Evolutionary conservation across 2,888 invertebrate genomes (phyloP).

Genomic region (Petrolisthes cinctipes): DNA sequence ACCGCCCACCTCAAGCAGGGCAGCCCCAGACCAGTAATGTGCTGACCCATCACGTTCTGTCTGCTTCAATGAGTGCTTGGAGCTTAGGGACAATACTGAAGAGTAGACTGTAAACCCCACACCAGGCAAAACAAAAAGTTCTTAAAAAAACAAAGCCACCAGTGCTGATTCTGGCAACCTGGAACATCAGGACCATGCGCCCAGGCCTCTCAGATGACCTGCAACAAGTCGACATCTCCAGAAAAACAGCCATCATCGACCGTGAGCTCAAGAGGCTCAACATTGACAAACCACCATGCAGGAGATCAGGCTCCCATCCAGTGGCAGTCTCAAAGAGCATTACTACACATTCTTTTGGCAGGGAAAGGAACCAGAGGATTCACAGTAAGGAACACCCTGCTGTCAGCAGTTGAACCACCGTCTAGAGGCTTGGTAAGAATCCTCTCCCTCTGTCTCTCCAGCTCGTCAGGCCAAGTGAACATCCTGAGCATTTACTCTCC

Average conservation of each 20-base stretch:
- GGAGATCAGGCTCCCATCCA: too few species aligned
- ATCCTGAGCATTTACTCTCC: constrained; percentile 2
- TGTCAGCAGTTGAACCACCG: neutral
- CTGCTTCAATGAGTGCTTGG: constrained; percentile 20
- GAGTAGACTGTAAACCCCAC: constrained; percentile 11
- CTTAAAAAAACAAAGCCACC: neutral
- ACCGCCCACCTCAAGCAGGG: constrained; percentile 9
- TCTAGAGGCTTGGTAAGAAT: neutral
- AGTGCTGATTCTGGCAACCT: neutral
- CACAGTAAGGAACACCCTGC: constrained; percentile 14
- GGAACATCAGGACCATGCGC: constrained; percentile 17
- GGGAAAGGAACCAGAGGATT: too few species aligned
- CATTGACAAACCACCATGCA: neutral
- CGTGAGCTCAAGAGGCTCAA: neutral
- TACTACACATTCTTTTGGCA: too few species aligned
- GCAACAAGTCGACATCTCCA: neutral
- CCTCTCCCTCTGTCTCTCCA: neutral
- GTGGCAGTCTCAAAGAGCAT: too few species aligned
- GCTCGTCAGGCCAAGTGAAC: neutral
- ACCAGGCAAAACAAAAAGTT: too few species aligned
- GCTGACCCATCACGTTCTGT: constrained; percentile 9
- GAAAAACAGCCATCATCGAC: constrained; percentile 1
- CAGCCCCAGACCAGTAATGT: constrained; percentile 7
- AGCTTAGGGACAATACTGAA: constrained; percentile 1
- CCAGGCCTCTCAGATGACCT: constrained; percentile 8